Conservation (phyloP, 2,888 invertebrate species). For the Eupsilia transversa region DNA sequence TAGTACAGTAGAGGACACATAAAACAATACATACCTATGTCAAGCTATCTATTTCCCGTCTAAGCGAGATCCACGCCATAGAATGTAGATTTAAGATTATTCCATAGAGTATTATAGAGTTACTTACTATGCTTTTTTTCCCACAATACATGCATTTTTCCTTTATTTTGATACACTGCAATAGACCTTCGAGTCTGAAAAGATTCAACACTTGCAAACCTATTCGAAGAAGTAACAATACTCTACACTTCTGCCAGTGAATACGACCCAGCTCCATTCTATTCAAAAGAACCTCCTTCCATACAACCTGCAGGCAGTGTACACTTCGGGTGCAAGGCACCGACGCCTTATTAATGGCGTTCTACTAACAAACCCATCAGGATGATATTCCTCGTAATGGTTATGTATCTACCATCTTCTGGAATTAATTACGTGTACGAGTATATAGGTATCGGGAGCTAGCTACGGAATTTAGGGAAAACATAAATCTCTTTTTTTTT, state of each 20-base stretch:
- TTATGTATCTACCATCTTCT: constrained; percentile 37
- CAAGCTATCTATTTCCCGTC: too few relatives aligned
- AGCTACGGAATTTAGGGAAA: background rate
- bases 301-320: constrained; percentile 31
- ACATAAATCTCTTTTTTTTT: background rate
- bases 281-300: constrained; percentile 31
- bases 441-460: constrained; percentile 1
- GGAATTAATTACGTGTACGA: constrained; percentile 32
- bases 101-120: too few relatives aligned
- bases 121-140: background rate
- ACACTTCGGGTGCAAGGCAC: constrained; percentile 32
- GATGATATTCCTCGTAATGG: constrained; percentile 39
- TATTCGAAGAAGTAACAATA: constrained; percentile 28
- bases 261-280: constrained; percentile 28
- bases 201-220: constrained; percentile 15
- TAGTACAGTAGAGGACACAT: too few relatives aligned
- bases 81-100: too few relatives aligned
- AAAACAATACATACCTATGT: too few relatives aligned
- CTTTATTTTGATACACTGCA: background rate
- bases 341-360: constrained; percentile 50
- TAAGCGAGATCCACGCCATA: too few relatives aligned
- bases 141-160: background rate
- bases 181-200: constrained; percentile 1
- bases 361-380: constrained; percentile 53
- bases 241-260: constrained; percentile 13